Evolutionary conservation across 1,140 invertebrate species (phyloP), one percentile per base, ranked within the genome.

Genomic region (Tyrophagus putrescentiae): DNA sequence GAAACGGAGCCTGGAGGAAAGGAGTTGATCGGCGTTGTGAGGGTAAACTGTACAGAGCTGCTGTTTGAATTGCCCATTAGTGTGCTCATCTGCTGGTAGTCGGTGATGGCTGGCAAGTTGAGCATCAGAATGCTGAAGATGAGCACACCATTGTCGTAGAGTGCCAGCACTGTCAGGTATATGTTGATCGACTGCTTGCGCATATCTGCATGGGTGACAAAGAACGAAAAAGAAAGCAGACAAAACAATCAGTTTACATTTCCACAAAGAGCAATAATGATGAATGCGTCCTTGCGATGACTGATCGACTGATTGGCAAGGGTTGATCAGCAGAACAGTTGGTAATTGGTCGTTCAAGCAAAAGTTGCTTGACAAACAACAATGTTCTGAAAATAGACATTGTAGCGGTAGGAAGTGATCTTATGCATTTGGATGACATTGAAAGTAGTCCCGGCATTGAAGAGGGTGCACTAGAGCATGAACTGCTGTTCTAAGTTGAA

Each of bases 61-160:
- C 33, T 5, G 41, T 56, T 11, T 13, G 33, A 52, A 23, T n/a
- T 52, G 23, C 16, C 23, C 25, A 27, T 23, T 21, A 31, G 48
- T 13, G 7, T 29, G 7, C 11, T 6, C 28, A 54, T 54, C 52
- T 31, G 28, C n/a, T 57, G 31, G 31, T 57, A 57, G 31, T 57
- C 34, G 28, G 4, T 23, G 9, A n/a, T 60, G 1, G 33, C 36
- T 1, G 62, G 62, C 5, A 63, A 21, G n/a, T 33, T 28, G 0
- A 63, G 28, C 59, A 63, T 60, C 6, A 63, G 29, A 31, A 63
- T 28, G 23, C 36, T 44, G 41, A 63, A 63, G 9, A 60, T 33
- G 6, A 63, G 32, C 25, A 63, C 62, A 18, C 62, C 62, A 48
- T 63, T 63, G 32, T 63, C 62, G 25, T 61, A 63, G 9, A 63